Evolutionary conservation across 2,888 invertebrate genomes (phyloP).

Genomic region (Hypsopygia costalis): DNA sequence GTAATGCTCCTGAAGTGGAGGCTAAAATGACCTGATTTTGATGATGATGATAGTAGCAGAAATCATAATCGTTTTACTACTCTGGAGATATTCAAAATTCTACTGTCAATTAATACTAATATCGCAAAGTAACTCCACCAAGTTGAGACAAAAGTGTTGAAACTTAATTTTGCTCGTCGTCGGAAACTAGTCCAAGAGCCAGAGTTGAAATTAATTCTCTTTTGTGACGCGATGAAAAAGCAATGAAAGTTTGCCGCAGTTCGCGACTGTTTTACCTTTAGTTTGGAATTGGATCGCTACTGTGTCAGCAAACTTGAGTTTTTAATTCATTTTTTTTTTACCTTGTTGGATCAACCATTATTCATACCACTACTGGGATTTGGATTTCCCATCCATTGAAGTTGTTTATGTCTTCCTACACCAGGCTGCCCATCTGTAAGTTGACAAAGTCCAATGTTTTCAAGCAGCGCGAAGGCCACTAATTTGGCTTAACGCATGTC

Average conservation of each 20-base stretch:
- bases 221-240: constrained; percentile 33
- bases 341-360: too few species aligned
- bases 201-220: constrained; percentile 31
- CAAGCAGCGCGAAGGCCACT: too few species aligned
- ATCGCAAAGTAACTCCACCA: constrained; percentile 11
- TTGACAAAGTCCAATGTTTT: too few species aligned
- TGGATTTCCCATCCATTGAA: too few species aligned
- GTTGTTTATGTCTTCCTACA: too few species aligned
- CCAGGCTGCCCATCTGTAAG: too few species aligned
- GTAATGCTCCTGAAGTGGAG: too few species aligned
- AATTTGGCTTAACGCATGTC: too few species aligned
- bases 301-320: constrained; percentile 6
- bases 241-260: constrained; percentile 26
- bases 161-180: constrained; percentile 17
- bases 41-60: too few species aligned
- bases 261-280: constrained; percentile 17
- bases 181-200: constrained; percentile 15
- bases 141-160: constrained; percentile 26
- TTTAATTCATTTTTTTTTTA: constrained; percentile 6
- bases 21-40: too few species aligned
- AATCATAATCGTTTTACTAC: too few species aligned
- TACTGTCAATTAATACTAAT: constrained; percentile 17
- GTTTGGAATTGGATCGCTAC: constrained; percentile 18
- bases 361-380: too few species aligned
- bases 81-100: background rate